Conservation (phyloP, 2,113 vertebrate genomes). For the Phyllostomus discolor region DNA sequence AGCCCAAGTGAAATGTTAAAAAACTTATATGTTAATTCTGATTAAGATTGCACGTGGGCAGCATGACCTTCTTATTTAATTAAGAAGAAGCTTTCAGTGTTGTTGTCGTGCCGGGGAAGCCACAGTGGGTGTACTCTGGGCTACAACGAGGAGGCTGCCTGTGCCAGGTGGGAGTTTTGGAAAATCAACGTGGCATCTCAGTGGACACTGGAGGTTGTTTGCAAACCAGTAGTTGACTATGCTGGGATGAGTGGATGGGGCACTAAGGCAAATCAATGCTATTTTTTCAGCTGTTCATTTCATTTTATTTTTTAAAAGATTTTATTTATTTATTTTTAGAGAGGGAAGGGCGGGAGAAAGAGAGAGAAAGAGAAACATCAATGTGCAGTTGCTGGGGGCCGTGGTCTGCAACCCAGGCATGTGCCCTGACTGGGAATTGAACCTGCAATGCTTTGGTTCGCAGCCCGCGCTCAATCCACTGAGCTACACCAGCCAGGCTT, state of each 20-base stretch:
- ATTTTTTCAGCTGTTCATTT: not conserved
- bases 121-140: not conserved
- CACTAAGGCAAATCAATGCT: not conserved
- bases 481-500: no score
- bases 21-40: slow-evolving; percentile 44
- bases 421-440: no score
- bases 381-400: no score
- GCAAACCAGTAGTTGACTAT: not conserved
- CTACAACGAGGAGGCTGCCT: not conserved
- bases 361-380: no score
- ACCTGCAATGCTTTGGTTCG: no score
- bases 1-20: slow-evolving; percentile 48
- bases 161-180: not conserved
- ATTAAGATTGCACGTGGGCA: slow-evolving; percentile 30
- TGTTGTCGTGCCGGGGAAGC: not conserved
- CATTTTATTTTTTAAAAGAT: no score
- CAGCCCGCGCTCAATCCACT: no score
- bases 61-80: slow-evolving; percentile 40
- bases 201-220: not conserved
- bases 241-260: not conserved
- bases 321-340: no score
- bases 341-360: no score
- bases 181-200: not conserved
- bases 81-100: not conserved
- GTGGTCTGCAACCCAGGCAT: no score